These are phyloP conservation scores for Nautilus pompilius DNA, from an alignment of 1,140 invertebrate genomes.

Conservation along the genomic window DNA sequence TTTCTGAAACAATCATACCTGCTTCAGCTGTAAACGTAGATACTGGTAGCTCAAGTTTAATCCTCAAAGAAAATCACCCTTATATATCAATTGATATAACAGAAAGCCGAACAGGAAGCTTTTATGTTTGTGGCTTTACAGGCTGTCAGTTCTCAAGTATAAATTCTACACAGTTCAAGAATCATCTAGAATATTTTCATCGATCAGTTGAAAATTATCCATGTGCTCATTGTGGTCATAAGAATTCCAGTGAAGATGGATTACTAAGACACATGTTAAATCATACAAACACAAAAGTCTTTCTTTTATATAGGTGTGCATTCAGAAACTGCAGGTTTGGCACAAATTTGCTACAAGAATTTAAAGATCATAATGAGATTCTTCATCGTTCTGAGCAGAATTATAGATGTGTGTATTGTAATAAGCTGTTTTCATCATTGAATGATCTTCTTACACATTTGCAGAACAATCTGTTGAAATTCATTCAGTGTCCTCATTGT, in stretches of 20 bases:
- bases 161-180: conserved; percentile 24
- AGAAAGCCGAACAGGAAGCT: conserved; percentile 5
- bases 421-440: conserved; percentile 15
- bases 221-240: conserved; percentile 35
- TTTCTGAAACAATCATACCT: background rate
- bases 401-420: conserved; percentile 28
- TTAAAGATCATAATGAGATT: conserved; percentile 29
- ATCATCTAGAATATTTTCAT: conserved; percentile 27
- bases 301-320: conserved; percentile 29
- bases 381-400: conserved; percentile 19
- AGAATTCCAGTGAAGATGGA: conserved; percentile 24
- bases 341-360: conserved; percentile 29
- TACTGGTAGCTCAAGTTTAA: background rate
- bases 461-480: conserved; percentile 30
- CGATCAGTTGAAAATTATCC: conserved; percentile 20
- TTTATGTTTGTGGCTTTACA: conserved; percentile 36
- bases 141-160: conserved; percentile 27
- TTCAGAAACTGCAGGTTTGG: conserved; percentile 28
- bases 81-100: background rate
- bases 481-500: conserved; percentile 40
- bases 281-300: conserved; percentile 24
- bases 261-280: conserved; percentile 28
- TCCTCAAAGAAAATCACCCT: background rate
- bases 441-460: conserved; percentile 25
- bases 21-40: background rate